A percentile compares a stretch with the other conserved stretches of the same genome.
These are phyloP conservation scores for Alexandromys fortis DNA, from an alignment of 2,113 vertebrate species.

Conservation along the genomic window DNA sequence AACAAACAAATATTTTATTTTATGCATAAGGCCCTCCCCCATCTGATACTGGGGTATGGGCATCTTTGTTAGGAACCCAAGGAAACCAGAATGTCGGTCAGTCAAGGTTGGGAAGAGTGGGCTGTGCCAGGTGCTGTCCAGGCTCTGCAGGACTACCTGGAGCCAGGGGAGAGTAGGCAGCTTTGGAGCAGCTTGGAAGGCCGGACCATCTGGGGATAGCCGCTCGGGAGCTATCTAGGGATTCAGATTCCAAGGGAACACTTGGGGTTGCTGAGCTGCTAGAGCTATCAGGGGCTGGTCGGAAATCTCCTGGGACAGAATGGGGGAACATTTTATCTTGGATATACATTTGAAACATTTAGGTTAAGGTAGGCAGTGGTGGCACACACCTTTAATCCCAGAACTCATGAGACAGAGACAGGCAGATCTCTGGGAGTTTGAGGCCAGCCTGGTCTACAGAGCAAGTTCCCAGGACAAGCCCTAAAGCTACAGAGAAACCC, in stretches of 20 bases:
- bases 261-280: not conserved
- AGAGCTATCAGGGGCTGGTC: not conserved
- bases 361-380: no score
- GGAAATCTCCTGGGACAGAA: not conserved
- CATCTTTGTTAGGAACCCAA: not conserved
- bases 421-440: no score
- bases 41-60: not conserved
- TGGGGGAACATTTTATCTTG: not conserved
- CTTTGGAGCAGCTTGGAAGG: not conserved
- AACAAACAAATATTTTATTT: not conserved
- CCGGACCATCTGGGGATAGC: not conserved
- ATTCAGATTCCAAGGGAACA: not conserved
- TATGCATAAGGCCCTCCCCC: not conserved
- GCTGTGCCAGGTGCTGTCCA: not conserved
- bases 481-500: no score
- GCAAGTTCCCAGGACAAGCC: no score
- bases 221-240: not conserved
- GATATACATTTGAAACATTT: not conserved
- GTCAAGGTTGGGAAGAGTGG: not conserved
- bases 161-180: not conserved
- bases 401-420: no score
- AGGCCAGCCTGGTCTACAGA: no score
- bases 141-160: not conserved
- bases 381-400: no score
- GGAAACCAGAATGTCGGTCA: not conserved